These are phyloP conservation scores for Aspiorhynchus laticeps DNA, from an alignment of 2,113 vertebrate genomes.

Conservation along the genomic window DNA sequence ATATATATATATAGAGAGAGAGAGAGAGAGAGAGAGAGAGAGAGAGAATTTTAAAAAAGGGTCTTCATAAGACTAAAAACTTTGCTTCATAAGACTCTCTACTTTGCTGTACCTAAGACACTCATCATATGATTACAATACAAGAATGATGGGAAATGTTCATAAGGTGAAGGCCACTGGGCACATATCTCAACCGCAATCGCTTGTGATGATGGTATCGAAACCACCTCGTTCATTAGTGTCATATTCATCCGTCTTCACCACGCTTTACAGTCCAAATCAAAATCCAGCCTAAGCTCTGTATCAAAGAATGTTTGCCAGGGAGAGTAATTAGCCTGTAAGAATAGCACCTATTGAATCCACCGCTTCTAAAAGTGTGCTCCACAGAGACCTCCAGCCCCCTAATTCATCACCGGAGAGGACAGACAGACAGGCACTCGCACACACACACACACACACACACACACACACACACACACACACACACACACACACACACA, in stretches of 20 bases:
- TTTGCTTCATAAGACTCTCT: too few relatives aligned
- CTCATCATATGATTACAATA: not conserved
- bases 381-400: slow-evolving; percentile 7
- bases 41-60: too few relatives aligned
- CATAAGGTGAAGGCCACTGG: not conserved
- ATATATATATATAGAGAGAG: too few relatives aligned
- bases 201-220: not conserved
- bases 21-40: too few relatives aligned
- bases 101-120: not conserved
- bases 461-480: too few relatives aligned
- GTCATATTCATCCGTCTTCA: slow-evolving; percentile 31
- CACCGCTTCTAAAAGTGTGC: slow-evolving; percentile 21
- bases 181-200: not conserved
- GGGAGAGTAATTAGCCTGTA: slow-evolving; percentile 32
- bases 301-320: slow-evolving; percentile 22
- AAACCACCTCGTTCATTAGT: slow-evolving; percentile 24
- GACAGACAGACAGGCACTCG: slow-evolving; percentile 1
- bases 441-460: too few relatives aligned
- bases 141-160: not conserved
- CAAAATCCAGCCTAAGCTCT: slow-evolving; percentile 20
- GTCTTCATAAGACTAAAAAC: too few relatives aligned
- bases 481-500: too few relatives aligned
- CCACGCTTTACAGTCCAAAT: not conserved
- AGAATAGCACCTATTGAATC: slow-evolving; percentile 40
- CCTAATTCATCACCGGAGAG: slow-evolving; percentile 26